Base-by-base conservation (phyloP, 1,140 invertebrate genomes). In the Piezodorus guildinii region DNA sequence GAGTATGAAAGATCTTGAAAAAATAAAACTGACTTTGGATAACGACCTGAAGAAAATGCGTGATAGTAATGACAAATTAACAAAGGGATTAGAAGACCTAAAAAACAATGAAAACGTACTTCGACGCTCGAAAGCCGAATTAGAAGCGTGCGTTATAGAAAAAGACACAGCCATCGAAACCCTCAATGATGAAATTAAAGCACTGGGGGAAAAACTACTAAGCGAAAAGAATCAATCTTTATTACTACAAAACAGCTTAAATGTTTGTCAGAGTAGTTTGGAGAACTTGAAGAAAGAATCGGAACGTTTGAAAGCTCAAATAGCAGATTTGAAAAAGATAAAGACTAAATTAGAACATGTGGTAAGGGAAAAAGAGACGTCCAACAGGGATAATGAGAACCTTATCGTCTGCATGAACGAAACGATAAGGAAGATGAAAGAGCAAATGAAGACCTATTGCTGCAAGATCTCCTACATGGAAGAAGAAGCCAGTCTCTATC, bases 201-300 rank as follows among this genome's bases (percentile, higher is more conserved):
- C 14, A 8, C 12, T 6, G 5, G 14, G 44, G 16, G 45, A 63
- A 23, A 51, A 63, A 12, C 15, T 63, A 15, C 10, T 23, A 14
- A 17, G 25, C 12, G 34, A 45, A 34, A 30, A 63, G 12, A 49
- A 63, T 12, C 45, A 63, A 34, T 23, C 19, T 23, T 10, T 63
- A n/a, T 0, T 63, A 1, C 14, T 39, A n/a, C 17, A 43, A 54
- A 17, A 45, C 2, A n/a, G 49, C 17, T 17, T 34, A 12, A 15
- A 17, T n/a, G 39, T 17, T 54, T 14, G 25, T 14, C 17, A 51
- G 30, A 30, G 62, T 2, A n/a, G 17, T 30, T 15, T 43, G 15
- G 23, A 19, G 15, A 56, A 25, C 23, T 25, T 56, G 52, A 66
- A 66, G 30, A 60, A 56, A 14, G 65, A 66, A 46, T 46, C 49